Evolutionary conservation across 1,140 invertebrate genomes (phyloP), one percentile per base, ranked within the genome.

Genomic region (Drosophila repleta): DNA sequence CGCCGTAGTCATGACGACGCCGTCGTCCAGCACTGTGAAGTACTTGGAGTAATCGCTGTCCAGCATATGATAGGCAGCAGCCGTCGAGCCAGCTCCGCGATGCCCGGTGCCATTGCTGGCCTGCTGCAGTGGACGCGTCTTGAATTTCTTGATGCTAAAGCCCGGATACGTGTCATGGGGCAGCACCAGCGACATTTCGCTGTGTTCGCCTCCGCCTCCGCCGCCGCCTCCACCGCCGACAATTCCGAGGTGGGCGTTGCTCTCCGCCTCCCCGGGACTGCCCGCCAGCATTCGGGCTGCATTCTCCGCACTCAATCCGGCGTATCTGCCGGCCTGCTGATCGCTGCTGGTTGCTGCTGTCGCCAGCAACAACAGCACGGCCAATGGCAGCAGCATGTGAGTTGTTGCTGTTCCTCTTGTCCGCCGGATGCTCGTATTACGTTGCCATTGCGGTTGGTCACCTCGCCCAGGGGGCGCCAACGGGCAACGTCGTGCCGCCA

Each of bases 1-100:
- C 2, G 96, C 94, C 2, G 96, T 97, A 15, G 96, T 97, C 96
- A 98, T 98, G 7, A 98, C 94, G 45, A 97, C 94, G 20, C 97
- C 97, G 91, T 97, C 95, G 52, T 96, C 94, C n/a, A 98, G 93
- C 29, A 98, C 94, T 1, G 97, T 96, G 90, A 98, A 98, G 88
- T 95, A 97, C 52, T 96, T 94, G 10, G 95, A 96, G 90, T 94
- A 96, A 46, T 95, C 96, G 18, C 94, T 96, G 71, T 97, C 95
- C 73, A 97, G 58, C 81, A 91, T 90, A 60, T 91, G 89, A 64
- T 90, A 90, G 39, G 84, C 78, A 29, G 79, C 83, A 0, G 39
- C 39, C 39, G 17, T 43, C 0, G 17, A 49, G 6, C 21, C 46
- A 20, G 7, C 21, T 24, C n/a, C 43, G 15, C 15, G 15, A 4